These are phyloP conservation scores for Sturmia bella DNA, from an alignment of 2,888 invertebrate genomes.

Conservation along the genomic window DNA sequence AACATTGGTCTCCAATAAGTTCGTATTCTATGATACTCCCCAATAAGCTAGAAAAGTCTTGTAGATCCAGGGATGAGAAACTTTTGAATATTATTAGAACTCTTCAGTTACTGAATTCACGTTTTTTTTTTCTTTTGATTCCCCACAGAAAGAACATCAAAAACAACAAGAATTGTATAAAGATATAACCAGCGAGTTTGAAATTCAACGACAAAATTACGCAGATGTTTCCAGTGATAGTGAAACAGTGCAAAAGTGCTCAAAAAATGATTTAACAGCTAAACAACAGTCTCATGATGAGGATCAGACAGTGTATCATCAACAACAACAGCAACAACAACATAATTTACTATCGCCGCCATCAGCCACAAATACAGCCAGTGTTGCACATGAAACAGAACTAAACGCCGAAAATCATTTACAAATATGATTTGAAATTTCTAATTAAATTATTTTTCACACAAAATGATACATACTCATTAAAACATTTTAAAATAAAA, in stretches of 20 bases:
- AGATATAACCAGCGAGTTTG: constrained; percentile 79
- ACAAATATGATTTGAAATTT: constrained; percentile 46
- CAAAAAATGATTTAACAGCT: constrained; percentile 40
- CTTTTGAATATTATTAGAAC: no score
- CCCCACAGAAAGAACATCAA: constrained; percentile 79
- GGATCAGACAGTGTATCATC: constrained; percentile 7
- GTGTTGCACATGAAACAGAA: constrained; percentile 32
- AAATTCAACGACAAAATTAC: constrained; percentile 77
- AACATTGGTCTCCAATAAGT: no score
- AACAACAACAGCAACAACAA: constrained; percentile 6
- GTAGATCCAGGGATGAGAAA: no score
- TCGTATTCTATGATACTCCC: no score
- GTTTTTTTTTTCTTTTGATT: neutral
- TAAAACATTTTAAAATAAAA: neutral
- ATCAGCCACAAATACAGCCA: constrained; percentile 10
- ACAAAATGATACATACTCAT: no score
- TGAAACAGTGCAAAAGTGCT: constrained; percentile 46
- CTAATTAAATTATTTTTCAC: neutral
- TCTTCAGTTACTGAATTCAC: neutral
- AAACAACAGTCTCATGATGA: constrained; percentile 18
- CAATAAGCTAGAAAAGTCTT: no score
- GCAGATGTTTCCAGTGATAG: constrained; percentile 61
- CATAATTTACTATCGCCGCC: neutral
- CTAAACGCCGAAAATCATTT: constrained; percentile 33
- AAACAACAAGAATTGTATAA: constrained; percentile 80